phyloP scores from a whole-genome alignment of 2,888 invertebrate genomes.

The Panzeria rudis region DNA sequence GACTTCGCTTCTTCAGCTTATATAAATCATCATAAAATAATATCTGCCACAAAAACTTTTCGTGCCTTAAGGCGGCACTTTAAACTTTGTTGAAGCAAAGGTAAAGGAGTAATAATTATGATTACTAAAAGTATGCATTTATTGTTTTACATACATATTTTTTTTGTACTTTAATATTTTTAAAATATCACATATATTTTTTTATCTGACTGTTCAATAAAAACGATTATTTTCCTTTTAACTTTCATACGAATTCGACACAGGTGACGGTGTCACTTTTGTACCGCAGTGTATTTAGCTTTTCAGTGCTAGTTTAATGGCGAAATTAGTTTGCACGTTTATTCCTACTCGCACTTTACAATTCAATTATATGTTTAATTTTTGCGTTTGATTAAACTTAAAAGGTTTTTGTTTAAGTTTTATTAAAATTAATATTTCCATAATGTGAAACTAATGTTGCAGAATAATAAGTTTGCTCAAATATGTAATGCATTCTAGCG shows the following conservation, averaged over 20 bases:
- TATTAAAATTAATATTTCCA: constrained; percentile 10
- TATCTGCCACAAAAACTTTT: no score
- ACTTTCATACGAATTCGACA: no score
- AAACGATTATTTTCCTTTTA: no score
- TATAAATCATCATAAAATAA: no score
- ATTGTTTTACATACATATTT: no score
- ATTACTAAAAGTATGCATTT: no score
- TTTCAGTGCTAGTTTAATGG: background rate
- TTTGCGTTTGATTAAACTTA: constrained; percentile 39
- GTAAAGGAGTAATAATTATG: no score
- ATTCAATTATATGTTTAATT: constrained; percentile 19
- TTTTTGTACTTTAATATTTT: background rate
- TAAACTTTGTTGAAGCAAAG: no score
- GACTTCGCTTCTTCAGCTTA: no score
- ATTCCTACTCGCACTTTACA: background rate
- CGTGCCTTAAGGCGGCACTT: no score
- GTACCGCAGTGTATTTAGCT: background rate
- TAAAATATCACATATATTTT: background rate
- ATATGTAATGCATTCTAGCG: constrained; percentile 19
- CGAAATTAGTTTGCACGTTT: background rate
- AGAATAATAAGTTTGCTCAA: constrained; percentile 48
- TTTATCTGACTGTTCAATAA: no score
- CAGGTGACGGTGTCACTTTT: background rate
- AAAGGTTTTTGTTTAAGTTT: constrained; percentile 32
- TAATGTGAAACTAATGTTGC: constrained; percentile 58